A percentile compares a stretch with the other conserved stretches of the same genome.
These are phyloP conservation scores for Ptyas mucosa DNA, from an alignment of 2,113 vertebrate species.

Conservation along the genomic window DNA sequence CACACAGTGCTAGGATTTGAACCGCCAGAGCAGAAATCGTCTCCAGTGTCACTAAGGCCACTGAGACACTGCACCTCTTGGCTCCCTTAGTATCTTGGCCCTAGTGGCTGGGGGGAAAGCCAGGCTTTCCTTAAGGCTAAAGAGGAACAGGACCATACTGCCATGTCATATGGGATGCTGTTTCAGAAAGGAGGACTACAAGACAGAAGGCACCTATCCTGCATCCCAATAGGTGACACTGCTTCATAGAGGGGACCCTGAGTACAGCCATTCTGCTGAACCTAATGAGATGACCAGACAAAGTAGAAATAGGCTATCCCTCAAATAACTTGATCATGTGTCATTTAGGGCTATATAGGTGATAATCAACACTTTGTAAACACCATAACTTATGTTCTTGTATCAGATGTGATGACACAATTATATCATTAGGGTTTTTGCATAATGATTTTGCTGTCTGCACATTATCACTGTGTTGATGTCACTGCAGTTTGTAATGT, in stretches of 20 bases:
- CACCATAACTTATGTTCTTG: neutral
- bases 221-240: neutral
- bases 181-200: neutral
- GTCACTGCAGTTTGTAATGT: neutral
- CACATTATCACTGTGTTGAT: neutral
- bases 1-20: neutral
- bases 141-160: neutral
- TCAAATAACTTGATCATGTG: neutral
- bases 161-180: neutral
- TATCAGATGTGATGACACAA: neutral
- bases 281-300: neutral
- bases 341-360: neutral
- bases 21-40: neutral
- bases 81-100: neutral
- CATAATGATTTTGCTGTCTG: neutral
- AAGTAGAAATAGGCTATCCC: neutral
- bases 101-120: neutral
- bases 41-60: neutral
- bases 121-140: neutral
- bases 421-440: neutral
- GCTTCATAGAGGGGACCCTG: neutral
- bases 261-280: neutral
- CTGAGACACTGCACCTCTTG: neutral
- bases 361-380: neutral
- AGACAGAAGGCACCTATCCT: neutral